Base-by-base conservation (phyloP, 2,797 vertebrate genomes). In the Ceryle rudis region DNA sequence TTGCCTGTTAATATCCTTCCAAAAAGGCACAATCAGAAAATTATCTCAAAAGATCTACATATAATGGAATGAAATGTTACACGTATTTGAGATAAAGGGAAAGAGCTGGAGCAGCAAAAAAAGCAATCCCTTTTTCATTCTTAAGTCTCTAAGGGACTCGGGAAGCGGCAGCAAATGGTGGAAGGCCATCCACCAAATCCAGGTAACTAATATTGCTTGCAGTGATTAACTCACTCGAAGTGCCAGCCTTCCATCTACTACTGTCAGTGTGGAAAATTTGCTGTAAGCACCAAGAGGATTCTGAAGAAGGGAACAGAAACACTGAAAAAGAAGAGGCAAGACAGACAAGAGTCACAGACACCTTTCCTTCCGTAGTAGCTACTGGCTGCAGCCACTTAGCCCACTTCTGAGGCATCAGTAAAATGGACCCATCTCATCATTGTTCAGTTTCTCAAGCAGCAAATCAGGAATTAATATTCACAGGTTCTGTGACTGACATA, bases 381-480 rank as follows among this genome's bases (percentile, higher is more conserved):
- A 33, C 13, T 55, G 85, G 81, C 39, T 86, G 79, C 44, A 86
- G 60, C 80, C 80, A 74, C 46, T 74, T 41, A 33, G 55, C 81
- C 47, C 75, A 14, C 41, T 91, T 88, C n/a, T 17, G 71, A 93
- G 79, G 61, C 52, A 84, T 9, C 47, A 60, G 51, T 55, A 90
- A 93, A 95, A 95, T 7, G 71, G 87, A 70, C 57, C 31, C 1
- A 0, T 74, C 97, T 95, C 97, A 93, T 94, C 97, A 97, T 96
- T 22, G 6, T 96, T 97, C 97, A 95, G 96, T 97, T 97, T 97
- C 97, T 97, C 98, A 97, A 97, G 97, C 97, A 98, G 97, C 86
- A 97, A 97, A 98, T 97, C 28, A 12, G 80, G 96, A 98, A 98
- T 98, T 98, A 98, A 98, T 97, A 98, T 97, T 98, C 97, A 97